Percentiles rank a stretch among this genome's conserved stretches.
phyloP scores from a whole-genome alignment of 2,797 vertebrate species.

The Sebastes nivosus region DNA sequence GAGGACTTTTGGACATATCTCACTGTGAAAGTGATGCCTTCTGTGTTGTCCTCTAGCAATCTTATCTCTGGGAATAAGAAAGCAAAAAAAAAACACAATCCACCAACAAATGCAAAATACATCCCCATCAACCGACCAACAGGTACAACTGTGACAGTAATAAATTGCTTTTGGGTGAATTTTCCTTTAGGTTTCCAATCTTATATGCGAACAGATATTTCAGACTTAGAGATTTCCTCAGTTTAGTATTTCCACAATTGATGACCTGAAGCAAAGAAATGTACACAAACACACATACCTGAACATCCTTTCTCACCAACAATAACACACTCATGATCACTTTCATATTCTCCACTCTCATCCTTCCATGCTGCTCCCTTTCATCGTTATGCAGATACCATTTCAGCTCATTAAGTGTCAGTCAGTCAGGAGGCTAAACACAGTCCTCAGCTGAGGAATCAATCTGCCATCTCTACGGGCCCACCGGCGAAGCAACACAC shows the following conservation, averaged over 20 bases:
- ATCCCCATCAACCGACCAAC: not conserved
- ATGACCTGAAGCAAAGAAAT: not conserved
- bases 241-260: not conserved
- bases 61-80: not conserved
- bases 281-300: constrained; percentile 3
- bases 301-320: not conserved
- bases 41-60: not conserved
- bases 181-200: not conserved
- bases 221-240: not conserved
- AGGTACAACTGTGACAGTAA: not conserved
- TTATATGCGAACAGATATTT: not conserved
- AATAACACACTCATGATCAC: not conserved
- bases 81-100: not conserved
- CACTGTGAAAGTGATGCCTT: not conserved
- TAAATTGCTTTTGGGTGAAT: not conserved
- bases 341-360: constrained; percentile 19
- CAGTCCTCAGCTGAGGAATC: constrained; percentile 69
- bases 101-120: not conserved
- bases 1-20: not conserved
- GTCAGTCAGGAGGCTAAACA: constrained; percentile 71
- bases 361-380: constrained; percentile 17
- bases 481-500: constrained; percentile 49
- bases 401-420: constrained; percentile 75
- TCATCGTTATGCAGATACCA: constrained; percentile 68
- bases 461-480: constrained; percentile 66